A percentile compares a stretch with the other conserved stretches of the same genome.
These are phyloP conservation scores for Spatulosminthurus flaviceps DNA, from an alignment of 2,888 invertebrate species.

Conservation along the genomic window DNA sequence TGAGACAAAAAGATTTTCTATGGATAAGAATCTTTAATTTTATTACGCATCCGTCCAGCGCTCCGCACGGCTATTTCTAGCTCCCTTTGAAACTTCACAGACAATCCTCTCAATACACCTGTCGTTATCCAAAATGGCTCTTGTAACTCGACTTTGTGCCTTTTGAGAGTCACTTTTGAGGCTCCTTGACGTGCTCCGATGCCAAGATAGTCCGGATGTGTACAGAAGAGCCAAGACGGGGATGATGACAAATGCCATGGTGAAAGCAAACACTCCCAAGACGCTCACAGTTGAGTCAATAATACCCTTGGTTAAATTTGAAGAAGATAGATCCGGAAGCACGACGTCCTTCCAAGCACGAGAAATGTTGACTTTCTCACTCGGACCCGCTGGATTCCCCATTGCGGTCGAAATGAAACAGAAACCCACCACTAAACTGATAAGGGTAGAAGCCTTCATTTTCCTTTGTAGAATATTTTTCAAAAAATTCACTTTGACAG, in stretches of 20 bases:
- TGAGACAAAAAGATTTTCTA: not conserved
- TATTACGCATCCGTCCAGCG: conserved; percentile 46
- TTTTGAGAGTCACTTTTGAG: conserved; percentile 17
- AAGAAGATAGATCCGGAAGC: not conserved
- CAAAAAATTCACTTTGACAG: too few relatives aligned
- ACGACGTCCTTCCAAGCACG: conserved; percentile 2
- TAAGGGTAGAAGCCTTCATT: not conserved
- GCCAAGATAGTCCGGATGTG: conserved; percentile 23
- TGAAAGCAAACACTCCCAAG: conserved; percentile 39
- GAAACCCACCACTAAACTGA: not conserved
- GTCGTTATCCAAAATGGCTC: conserved; percentile 41
- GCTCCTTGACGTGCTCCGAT: conserved; percentile 7
- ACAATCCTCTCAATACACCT: conserved; percentile 45
- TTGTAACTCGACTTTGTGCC: conserved; percentile 29
- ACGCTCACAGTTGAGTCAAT: conserved; percentile 38
- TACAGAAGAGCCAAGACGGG: conserved; percentile 40
- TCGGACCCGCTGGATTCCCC: not conserved
- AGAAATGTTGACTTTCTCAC: not conserved
- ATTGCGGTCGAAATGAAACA: not conserved
- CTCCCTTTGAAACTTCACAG: conserved; percentile 33
- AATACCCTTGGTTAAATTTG: conserved; percentile 35
- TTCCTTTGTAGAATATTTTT: too few relatives aligned
- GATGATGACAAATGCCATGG: conserved; percentile 36
- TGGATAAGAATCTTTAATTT: not conserved
- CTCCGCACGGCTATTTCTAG: conserved; percentile 42